Evolutionary conservation across 2,113 vertebrate genomes (phyloP).

Genomic region (Accipiter cooperii): DNA sequence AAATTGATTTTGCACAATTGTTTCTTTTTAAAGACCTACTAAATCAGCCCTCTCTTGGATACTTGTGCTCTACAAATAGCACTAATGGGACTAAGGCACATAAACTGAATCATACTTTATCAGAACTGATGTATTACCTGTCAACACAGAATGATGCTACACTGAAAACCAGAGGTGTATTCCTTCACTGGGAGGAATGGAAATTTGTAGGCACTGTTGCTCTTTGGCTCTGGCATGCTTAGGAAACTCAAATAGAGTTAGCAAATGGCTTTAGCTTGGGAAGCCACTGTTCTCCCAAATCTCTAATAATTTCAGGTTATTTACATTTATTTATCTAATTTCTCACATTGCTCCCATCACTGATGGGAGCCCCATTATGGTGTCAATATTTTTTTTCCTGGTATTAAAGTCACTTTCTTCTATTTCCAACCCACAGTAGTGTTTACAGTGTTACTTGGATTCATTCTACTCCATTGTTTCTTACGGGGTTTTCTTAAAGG

Average conservation of each 20-base stretch:
- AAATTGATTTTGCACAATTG: neutral
- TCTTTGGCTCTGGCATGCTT: neutral
- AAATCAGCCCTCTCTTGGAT: neutral
- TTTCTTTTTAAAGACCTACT: neutral
- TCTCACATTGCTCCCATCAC: neutral
- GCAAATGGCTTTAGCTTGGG: neutral
- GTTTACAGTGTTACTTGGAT: neutral
- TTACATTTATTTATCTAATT: neutral
- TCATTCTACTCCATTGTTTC: neutral
- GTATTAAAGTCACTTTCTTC: neutral
- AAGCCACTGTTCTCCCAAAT: neutral
- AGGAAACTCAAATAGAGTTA: neutral
- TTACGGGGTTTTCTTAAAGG: neutral
- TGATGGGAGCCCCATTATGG: neutral
- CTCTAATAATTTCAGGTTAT: neutral
- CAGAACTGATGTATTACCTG: neutral
- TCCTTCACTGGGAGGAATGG: neutral
- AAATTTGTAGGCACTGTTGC: neutral
- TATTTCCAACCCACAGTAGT: neutral
- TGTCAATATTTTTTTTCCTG: neutral
- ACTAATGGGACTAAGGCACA: neutral
- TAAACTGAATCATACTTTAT: neutral
- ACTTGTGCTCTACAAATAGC: neutral
- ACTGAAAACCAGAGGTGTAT: neutral
- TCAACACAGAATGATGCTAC: neutral